A percentile compares a stretch with the other conserved stretches of the same genome.
phyloP scores from a whole-genome alignment of 2,888 invertebrate genomes.

The Siphlonurus alternatus region DNA sequence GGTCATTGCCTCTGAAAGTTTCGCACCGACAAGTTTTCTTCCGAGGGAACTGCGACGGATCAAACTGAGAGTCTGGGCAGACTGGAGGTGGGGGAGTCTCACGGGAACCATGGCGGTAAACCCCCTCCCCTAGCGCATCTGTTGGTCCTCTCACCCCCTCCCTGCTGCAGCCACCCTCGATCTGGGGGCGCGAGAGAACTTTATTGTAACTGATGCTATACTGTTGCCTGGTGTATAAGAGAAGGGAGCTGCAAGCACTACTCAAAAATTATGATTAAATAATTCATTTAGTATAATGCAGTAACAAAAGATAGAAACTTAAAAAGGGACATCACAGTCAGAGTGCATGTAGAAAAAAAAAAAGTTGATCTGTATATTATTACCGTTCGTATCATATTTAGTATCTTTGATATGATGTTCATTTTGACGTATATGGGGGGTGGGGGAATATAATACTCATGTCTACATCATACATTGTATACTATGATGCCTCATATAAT shows the following conservation, averaged over 20 bases:
- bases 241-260: neutral
- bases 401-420: neutral
- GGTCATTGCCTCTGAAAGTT: too few relatives aligned
- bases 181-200: neutral
- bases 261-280: constrained; percentile 3
- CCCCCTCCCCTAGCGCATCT: neutral
- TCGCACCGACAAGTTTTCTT: too few relatives aligned
- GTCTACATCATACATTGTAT: neutral
- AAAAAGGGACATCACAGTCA: neutral
- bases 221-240: neutral
- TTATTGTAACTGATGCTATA: neutral
- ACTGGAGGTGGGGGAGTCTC: neutral
- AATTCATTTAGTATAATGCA: neutral
- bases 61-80: too few relatives aligned
- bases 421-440: neutral
- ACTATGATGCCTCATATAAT: neutral
- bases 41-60: too few relatives aligned
- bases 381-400: neutral
- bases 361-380: neutral
- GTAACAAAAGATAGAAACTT: neutral
- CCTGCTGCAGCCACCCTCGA: neutral
- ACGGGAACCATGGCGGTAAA: neutral
- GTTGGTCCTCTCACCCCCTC: neutral
- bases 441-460: neutral
- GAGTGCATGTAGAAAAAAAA: neutral